Evolutionary conservation across 2,113 vertebrate genomes (phyloP).

Genomic region (Ictalurus punctatus): DNA sequence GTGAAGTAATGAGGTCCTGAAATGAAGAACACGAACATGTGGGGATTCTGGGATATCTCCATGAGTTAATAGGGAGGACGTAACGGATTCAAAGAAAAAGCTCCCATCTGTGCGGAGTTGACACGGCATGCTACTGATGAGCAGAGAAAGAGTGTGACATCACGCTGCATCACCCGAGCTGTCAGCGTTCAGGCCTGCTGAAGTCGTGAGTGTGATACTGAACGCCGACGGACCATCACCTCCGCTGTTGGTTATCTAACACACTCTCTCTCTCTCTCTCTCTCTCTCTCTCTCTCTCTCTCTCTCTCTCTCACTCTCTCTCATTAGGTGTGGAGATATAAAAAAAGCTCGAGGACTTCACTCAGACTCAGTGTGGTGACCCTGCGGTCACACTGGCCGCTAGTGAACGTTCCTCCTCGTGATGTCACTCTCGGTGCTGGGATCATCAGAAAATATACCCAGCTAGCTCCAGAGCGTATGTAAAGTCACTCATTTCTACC

Average conservation of each 20-base stretch:
- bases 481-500: neutral
- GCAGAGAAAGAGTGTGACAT: slow-evolving; percentile 39
- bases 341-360: neutral
- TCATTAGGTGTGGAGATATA: neutral
- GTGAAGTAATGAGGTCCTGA: slow-evolving; percentile 46
- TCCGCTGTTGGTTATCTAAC: neutral
- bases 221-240: slow-evolving; percentile 32
- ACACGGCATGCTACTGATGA: slow-evolving; percentile 39
- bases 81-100: slow-evolving; percentile 49
- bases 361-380: neutral
- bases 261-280: neutral
- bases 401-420: neutral
- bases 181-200: slow-evolving; percentile 11
- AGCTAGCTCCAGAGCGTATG: neutral
- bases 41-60: slow-evolving; percentile 30
- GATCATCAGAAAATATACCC: neutral
- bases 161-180: slow-evolving; percentile 33
- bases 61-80: slow-evolving; percentile 22
- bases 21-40: slow-evolving; percentile 24
- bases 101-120: slow-evolving; percentile 25
- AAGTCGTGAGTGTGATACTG: slow-evolving; percentile 36
- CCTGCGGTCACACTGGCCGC: neutral
- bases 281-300: neutral
- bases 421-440: neutral
- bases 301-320: neutral